Evolutionary conservation across 1,140 invertebrate genomes (phyloP), one percentile per base, ranked within the genome.

Genomic region (Drosophila insularis): DNA sequence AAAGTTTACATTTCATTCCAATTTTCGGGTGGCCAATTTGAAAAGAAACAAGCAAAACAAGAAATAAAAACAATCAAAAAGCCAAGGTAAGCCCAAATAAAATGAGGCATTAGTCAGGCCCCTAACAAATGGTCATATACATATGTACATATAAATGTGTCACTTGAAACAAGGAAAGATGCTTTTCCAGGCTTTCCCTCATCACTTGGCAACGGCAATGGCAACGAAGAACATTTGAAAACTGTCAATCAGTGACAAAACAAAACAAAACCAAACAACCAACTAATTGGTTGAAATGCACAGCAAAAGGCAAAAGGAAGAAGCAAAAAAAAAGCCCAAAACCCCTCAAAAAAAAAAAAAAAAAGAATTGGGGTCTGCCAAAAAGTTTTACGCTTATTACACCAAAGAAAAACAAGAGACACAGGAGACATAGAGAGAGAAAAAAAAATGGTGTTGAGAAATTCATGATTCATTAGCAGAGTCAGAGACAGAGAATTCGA

Each of bases 311-410:
- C 39, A 54, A 63, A 39, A 23, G 4, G 62, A 68, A 74, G 46
- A 40, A 62, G 23, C 7, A 21, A 32, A 19, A 35, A 13, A 39
- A 65, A 81, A 64, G 66, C 69, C 62, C 61, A 65, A 75, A 27
- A 27, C 27, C 27, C 27, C 27, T 6, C 27, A 68, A 71, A 62
- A 70, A 67, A 68, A 68, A 67, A 68, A 68, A 40, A 32, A 61
- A 31, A 35, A 21, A 56, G 71, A 81, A 64, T 55, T 71, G 63
- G 61, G 63, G 53, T 61, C 72, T 82, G 72, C 72, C 79, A 74
- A 86, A 85, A 84, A 89, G 80, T 89, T 89, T 84, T 68, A 89
- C 84, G 84, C 84, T 89, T 89, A 89, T 89, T 89, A 89, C 70
- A 80, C 84, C 79, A 87, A 66, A 55, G 23, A 63, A 50, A 68